Percentiles rank a stretch among this genome's conserved stretches.
These are phyloP conservation scores for Noctua comes DNA, from an alignment of 2,888 invertebrate genomes.

Conservation along the genomic window DNA sequence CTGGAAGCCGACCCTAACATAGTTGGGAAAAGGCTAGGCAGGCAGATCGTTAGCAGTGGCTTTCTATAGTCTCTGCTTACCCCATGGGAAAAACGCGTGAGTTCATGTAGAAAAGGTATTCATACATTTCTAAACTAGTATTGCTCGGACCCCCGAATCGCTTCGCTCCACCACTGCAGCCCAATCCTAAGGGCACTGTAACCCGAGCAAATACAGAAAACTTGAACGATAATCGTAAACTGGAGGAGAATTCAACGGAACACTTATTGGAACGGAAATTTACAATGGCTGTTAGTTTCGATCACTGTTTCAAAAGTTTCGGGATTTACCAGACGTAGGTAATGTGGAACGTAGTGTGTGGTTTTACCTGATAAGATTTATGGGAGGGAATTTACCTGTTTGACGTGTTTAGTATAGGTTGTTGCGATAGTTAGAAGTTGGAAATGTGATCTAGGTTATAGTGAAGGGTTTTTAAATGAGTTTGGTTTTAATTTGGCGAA, in stretches of 20 bases:
- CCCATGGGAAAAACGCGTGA: no score
- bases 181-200: constrained; percentile 25
- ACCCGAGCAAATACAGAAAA: constrained; percentile 59
- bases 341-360: constrained; percentile 34
- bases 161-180: constrained; percentile 8
- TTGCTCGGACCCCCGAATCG: neutral
- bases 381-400: neutral
- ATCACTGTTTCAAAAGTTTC: constrained; percentile 65
- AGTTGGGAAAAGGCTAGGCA: no score
- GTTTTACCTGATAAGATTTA: constrained; percentile 40
- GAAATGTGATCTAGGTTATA: no score
- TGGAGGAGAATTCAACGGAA: constrained; percentile 61
- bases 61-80: no score
- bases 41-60: neutral
- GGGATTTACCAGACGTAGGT: constrained; percentile 41
- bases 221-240: constrained; percentile 68
- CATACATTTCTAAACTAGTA: no score
- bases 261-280: constrained; percentile 67
- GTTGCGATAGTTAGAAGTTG: no score
- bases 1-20: no score
- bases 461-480: no score
- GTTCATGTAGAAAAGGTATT: no score
- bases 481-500: no score
- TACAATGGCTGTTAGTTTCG: constrained; percentile 64
- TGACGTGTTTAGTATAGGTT: no score